Evolutionary conservation across 2,113 vertebrate genomes (phyloP).

Genomic region (Colistium nudipinnis): DNA sequence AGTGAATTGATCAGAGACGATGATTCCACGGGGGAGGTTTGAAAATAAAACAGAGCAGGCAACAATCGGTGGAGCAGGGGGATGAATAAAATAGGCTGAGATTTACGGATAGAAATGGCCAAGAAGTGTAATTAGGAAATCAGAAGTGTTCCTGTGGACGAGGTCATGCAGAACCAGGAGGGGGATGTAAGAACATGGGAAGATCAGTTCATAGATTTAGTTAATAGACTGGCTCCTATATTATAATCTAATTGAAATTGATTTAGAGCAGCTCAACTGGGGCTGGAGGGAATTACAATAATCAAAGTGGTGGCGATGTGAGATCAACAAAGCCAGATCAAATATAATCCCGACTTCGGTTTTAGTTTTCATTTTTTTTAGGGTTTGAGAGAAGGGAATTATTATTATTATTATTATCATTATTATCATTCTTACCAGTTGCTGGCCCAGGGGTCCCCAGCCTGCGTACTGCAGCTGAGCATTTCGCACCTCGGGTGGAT

Average conservation of each 20-base stretch:
- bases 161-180: not conserved
- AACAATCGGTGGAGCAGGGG: not conserved
- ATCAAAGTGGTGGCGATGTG: too few relatives aligned
- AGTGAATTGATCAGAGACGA: too few relatives aligned
- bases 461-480: constrained; percentile 95
- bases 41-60: too few relatives aligned
- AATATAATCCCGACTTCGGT: too few relatives aligned
- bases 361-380: not conserved
- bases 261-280: not conserved
- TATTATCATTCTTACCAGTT: constrained; percentile 89
- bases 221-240: not conserved
- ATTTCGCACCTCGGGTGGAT: constrained; percentile 94
- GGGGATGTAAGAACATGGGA: not conserved
- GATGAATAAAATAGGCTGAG: not conserved
- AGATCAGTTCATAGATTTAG: not conserved
- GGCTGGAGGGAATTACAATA: too few relatives aligned
- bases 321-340: too few relatives aligned
- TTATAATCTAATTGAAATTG: not conserved
- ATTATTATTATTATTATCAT: too few relatives aligned
- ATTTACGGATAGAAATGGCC: not conserved
- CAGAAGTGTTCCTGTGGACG: too few relatives aligned
- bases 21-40: too few relatives aligned
- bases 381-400: too few relatives aligned
- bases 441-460: constrained; percentile 95
- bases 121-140: not conserved